Percentiles rank a stretch among this genome's conserved stretches.
phyloP scores from a whole-genome alignment of 2,113 vertebrate species.

The Oncorhynchus tshawytscha region DNA sequence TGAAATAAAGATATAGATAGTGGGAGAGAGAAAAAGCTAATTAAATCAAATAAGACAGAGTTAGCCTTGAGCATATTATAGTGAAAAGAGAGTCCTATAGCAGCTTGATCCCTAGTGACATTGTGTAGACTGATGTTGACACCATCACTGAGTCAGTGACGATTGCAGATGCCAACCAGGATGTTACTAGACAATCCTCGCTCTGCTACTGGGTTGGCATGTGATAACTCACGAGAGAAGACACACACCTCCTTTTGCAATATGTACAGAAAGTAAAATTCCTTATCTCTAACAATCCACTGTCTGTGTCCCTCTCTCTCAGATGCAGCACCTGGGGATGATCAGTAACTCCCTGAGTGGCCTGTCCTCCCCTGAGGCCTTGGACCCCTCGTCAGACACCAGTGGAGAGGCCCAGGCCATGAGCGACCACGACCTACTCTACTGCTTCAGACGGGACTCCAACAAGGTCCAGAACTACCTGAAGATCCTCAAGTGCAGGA shows the following conservation, averaged over 20 bases:
- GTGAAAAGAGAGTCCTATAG: background rate
- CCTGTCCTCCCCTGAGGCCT: slow-evolving; percentile 59
- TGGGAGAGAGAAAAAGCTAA: background rate
- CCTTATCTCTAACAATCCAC: background rate
- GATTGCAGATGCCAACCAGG: no score
- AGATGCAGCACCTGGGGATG: slow-evolving; percentile 82
- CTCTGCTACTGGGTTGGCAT: background rate
- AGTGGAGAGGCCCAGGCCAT: slow-evolving; percentile 67
- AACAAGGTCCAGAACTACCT: slow-evolving; percentile 85
- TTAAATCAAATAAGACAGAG: background rate
- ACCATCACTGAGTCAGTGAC: background rate
- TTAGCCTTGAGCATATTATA: background rate
- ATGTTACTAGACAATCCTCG: background rate
- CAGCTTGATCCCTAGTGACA: background rate
- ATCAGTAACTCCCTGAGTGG: slow-evolving; percentile 72
- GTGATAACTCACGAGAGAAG: background rate
- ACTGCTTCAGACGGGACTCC: slow-evolving; percentile 82
- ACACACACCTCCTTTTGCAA: background rate
- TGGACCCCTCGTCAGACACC: background rate
- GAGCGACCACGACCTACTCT: slow-evolving; percentile 78
- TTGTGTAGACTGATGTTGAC: background rate
- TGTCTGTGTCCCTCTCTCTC: background rate
- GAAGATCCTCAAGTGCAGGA: slow-evolving; percentile 82
- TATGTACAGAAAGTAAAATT: background rate
- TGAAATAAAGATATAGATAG: background rate